Base-by-base conservation (phyloP, 1,140 invertebrate genomes). In the Ceratina japonica region DNA sequence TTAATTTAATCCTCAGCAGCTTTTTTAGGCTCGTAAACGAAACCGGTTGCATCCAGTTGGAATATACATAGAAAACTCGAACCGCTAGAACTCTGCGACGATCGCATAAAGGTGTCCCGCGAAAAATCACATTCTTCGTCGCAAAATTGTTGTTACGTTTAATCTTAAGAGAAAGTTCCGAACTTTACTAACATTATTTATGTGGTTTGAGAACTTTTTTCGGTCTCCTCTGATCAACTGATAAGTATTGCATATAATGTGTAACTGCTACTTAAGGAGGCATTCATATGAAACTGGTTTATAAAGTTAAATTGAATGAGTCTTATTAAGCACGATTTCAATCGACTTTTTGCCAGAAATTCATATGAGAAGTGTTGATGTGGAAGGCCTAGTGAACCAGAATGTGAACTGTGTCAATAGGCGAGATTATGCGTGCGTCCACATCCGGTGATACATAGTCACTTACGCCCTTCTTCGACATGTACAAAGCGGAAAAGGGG, bases 1-100 rank as follows among this genome's bases (percentile, higher is more conserved):
- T 86, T 82, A 87, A 86, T 87, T 87, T 81, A 84, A 87, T 87
- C 85, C 84, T 62, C 70, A 8, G 52, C 51, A 62, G 62, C 75
- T 73, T 69, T 64, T 72, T 73, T 68, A 63, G 65, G 52, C 4
- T 85, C 80, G 80, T 85, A 86, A 85, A 82, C 51, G 76, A 70
- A 88, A 88, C 87, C 82, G 87, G 87, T 88, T 87, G 76, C 80
- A 62, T 51, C 74, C 62, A 79, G 56, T 44, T 63, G 74, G 68
- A 70, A 80, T 77, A 71, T 82, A 64, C 72, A 79, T 81, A 74
- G 65, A 64, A 70, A 78, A 64, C 31, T 61, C 58, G 66, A 52
- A 61, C 44, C 24, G 49, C 22, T 62, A 65, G 64, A 58, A 59
- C 58, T 27, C 37, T 63, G 54, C 51, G 37, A 8, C 64, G 44